phyloP scores from a whole-genome alignment of 2,797 vertebrate genomes.

The Lithobates pipiens region DNA sequence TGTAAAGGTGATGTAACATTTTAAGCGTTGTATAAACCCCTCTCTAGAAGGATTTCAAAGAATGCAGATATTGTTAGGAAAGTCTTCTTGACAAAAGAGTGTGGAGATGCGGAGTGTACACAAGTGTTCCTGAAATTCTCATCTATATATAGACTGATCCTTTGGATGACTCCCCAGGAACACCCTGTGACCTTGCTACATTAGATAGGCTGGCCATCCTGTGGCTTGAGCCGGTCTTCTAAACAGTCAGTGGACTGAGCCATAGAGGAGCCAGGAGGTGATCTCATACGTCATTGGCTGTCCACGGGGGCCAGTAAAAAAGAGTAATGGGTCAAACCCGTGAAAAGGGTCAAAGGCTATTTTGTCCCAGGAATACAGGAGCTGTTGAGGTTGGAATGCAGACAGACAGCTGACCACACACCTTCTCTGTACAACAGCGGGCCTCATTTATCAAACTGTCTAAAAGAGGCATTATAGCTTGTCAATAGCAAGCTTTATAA shows the following conservation, averaged over 20 bases:
- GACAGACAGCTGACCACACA: conserved; percentile 24
- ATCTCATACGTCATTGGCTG: conserved; percentile 1
- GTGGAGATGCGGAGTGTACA: background rate
- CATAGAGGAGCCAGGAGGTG: background rate
- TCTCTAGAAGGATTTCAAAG: too few relatives aligned
- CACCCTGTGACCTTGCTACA: background rate
- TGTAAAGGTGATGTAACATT: too few relatives aligned
- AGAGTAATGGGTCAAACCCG: background rate
- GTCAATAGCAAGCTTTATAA: too few relatives aligned
- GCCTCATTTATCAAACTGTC: background rate
- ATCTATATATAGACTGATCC: conserved; percentile 15
- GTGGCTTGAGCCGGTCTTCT: background rate
- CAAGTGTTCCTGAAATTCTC: background rate
- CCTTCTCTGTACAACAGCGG: background rate
- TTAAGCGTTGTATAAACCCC: too few relatives aligned
- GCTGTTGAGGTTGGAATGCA: background rate
- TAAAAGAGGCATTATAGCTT: background rate
- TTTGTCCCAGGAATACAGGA: background rate
- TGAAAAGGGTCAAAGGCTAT: conserved; percentile 12
- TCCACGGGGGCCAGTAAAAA: background rate
- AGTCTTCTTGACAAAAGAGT: too few relatives aligned
- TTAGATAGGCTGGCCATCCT: background rate
- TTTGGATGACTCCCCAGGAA: conserved; percentile 5
- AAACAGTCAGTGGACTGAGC: background rate
- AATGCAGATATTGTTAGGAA: too few relatives aligned